Conservation (phyloP, 2,797 vertebrate genomes). For the Myripristis murdjan region DNA sequence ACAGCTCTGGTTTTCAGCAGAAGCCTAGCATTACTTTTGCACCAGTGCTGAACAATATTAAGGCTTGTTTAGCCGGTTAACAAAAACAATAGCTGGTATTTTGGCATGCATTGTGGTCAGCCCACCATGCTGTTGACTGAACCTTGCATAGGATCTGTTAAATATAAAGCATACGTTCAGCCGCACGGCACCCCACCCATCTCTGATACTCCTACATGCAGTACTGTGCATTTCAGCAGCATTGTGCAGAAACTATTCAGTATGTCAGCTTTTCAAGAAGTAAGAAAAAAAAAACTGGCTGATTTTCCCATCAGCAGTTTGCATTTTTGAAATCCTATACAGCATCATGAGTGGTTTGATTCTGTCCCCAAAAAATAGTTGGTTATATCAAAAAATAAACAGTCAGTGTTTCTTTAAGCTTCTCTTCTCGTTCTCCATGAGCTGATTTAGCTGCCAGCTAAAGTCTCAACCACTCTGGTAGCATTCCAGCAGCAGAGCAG, state of each 20-base stretch:
- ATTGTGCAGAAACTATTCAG: background rate
- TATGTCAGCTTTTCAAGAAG: background rate
- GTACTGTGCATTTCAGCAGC: background rate
- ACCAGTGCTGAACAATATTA: background rate
- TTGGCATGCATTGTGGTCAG: background rate
- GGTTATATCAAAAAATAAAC: background rate
- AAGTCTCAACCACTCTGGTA: constrained; percentile 54
- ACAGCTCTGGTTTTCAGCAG: constrained; percentile 14
- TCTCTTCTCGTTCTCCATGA: constrained; percentile 12
- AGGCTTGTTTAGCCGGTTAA: background rate
- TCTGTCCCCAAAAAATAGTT: background rate
- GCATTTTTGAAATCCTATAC: background rate
- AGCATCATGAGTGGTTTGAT: background rate
- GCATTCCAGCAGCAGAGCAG: constrained; percentile 55
- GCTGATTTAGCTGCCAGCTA: constrained; percentile 23
- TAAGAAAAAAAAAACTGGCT: background rate
- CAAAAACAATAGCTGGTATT: constrained; percentile 1
- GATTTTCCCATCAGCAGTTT: background rate
- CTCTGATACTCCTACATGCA: background rate
- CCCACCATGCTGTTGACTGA: background rate
- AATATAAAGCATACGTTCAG: background rate
- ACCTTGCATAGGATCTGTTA: background rate
- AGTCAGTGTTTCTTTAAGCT: constrained; percentile 17
- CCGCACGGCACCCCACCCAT: background rate
- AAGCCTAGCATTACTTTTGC: background rate